Evolutionary conservation across 1,140 invertebrate species (phyloP), one percentile per base, ranked within the genome.

Genomic region (Copidosoma floridanum): DNA sequence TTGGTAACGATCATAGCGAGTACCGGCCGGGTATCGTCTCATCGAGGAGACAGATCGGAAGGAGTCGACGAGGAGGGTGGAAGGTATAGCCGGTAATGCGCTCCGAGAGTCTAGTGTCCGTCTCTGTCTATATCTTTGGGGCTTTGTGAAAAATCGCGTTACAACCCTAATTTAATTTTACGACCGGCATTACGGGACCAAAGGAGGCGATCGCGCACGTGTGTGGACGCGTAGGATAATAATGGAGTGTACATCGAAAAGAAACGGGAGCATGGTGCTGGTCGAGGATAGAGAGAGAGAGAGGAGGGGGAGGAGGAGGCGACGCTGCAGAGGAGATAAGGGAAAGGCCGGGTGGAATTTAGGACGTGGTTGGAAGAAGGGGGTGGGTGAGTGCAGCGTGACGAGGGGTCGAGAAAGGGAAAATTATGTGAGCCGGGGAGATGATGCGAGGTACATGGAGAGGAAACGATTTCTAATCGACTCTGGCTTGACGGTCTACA

Each of bases 111-210:
- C 60, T 65, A 61, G 52, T 48, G 57, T 52, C 37, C 65, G 56
- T 56, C 61, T 55, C 53, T 32, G 11, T 11, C 24, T 57, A 63
- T 57, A 47, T 68, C 68, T 66, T 64, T 64, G 68, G 70, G 71
- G 73, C 77, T 78, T 76, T 76, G 74, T 77, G 76, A 81, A 79
- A 79, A 79, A 81, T 78, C 73, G 75, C 73, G 77, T 81, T 81
- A 81, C 79, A 79, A 79, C 77, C 77, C 77, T 81, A 81, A 79
- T 81, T 81, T 81, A 81, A 79, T 81, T 79, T 79, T 80, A 79
- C 79, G 76, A 69, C 71, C 71, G 67, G 66, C 71, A 79, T 80
- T 79, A 79, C 74, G 67, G 71, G 64, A 50, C n/a, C 23, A 38
- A 16, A 48, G 35, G 35, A 26, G 44, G 51, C 18, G 35, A 53